Conservation (phyloP, 2,888 invertebrate species). For the Caenorhabditis sp. region DNA sequence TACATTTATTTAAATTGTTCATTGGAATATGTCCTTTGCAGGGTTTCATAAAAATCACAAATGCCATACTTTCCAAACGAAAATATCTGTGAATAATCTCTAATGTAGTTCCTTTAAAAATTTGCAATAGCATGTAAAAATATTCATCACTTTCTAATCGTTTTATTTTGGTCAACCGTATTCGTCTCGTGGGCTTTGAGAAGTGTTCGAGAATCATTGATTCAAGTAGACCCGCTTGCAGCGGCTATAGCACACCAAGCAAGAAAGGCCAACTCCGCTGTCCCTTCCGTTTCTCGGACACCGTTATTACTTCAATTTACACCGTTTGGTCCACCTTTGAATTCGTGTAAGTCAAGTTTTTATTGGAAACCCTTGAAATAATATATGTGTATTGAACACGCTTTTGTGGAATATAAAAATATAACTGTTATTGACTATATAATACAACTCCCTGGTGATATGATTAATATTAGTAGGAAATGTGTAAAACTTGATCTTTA, state of each 20-base stretch:
- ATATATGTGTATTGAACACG: too few relatives aligned
- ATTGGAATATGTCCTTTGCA: too few relatives aligned
- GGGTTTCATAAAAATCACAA: too few relatives aligned
- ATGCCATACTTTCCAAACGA: too few relatives aligned
- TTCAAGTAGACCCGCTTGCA: constrained; percentile 58
- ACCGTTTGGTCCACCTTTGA: constrained; percentile 48
- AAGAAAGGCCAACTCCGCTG: constrained; percentile 29
- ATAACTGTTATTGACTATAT: too few relatives aligned
- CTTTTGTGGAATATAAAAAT: too few relatives aligned
- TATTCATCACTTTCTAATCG: too few relatives aligned
- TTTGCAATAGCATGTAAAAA: too few relatives aligned
- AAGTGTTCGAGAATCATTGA: constrained; percentile 56
- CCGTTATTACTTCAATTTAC: constrained; percentile 61
- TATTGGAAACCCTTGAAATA: too few relatives aligned
- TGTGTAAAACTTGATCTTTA: not conserved
- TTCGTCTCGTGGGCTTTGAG: constrained; percentile 61
- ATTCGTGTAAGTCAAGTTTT: constrained; percentile 46
- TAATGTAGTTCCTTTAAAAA: too few relatives aligned
- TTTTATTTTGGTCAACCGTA: constrained; percentile 43
- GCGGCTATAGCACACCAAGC: constrained; percentile 52
- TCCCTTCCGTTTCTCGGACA: constrained; percentile 51
- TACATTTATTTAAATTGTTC: too few relatives aligned
- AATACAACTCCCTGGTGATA: not conserved
- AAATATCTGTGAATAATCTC: too few relatives aligned
- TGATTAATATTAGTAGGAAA: constrained; percentile 16